phyloP scores from a whole-genome alignment of 2,797 vertebrate genomes.

The Mycteria americana region DNA sequence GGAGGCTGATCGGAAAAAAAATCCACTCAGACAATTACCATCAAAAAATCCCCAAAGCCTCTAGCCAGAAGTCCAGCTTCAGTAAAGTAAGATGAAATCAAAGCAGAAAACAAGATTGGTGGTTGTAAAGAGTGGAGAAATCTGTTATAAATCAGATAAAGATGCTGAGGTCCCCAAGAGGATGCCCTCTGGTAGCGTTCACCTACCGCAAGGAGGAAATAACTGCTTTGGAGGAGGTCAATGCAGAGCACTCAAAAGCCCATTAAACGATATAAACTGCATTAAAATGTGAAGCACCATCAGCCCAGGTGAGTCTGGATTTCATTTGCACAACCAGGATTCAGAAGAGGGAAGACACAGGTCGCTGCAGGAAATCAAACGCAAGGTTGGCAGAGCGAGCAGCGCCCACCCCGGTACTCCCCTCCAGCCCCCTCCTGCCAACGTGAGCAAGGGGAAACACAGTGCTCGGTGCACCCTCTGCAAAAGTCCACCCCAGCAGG shows the following conservation, averaged over 20 bases:
- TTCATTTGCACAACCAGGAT: not conserved
- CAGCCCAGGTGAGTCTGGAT: not conserved
- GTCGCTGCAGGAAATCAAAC: fast-evolving
- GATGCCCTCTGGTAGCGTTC: not conserved
- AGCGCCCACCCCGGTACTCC: not conserved
- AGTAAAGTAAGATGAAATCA: not conserved
- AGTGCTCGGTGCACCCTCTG: fast-evolving
- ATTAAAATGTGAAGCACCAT: not conserved
- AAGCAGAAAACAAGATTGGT: not conserved
- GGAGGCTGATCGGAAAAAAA: not conserved
- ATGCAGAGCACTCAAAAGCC: not conserved
- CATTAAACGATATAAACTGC: fast-evolving
- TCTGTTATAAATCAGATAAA: not conserved
- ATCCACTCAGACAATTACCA: not conserved
- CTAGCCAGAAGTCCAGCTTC: not conserved
- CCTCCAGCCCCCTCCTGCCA: not conserved
- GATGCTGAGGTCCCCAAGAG: not conserved
- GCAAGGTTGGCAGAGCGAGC: fast-evolving
- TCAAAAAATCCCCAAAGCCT: not conserved
- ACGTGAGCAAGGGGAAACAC: fast-evolving
- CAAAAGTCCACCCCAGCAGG: fast-evolving
- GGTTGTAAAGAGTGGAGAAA: not conserved
- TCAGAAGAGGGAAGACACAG: no score
- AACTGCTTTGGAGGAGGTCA: not conserved
- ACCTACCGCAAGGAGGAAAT: not conserved